Conservation (phyloP, 2,797 vertebrate genomes). For the Protonibea diacanthus region DNA sequence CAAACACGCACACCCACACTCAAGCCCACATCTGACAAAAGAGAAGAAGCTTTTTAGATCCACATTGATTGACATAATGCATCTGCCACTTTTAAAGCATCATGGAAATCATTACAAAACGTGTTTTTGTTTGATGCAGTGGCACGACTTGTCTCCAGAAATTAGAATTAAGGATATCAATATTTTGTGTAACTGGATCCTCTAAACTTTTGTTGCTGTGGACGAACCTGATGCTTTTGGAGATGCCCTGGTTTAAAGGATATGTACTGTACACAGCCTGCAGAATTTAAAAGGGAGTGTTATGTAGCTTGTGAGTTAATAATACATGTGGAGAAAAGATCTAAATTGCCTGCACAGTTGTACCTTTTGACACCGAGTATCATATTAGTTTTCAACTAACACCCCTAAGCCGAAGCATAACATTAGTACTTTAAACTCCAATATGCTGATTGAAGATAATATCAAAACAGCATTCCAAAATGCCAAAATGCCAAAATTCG, state of each 20-base stretch:
- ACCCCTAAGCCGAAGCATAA: not conserved
- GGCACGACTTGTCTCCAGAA: not conserved
- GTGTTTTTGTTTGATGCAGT: conserved; percentile 10
- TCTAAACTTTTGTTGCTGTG: not conserved
- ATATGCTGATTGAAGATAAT: not conserved
- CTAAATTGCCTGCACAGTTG: not conserved
- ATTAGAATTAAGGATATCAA: not conserved
- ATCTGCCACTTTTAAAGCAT: conserved; percentile 37
- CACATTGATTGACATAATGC: conserved; percentile 44
- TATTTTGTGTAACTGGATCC: conserved; percentile 20
- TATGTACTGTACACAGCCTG: conserved; percentile 12
- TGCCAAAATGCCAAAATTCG: no score
- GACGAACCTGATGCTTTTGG: not conserved
- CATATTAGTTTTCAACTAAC: not conserved
- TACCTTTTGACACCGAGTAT: not conserved
- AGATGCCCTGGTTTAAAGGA: not conserved
- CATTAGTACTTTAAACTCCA: not conserved
- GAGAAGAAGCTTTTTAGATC: conserved; percentile 43
- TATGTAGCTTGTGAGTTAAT: conserved; percentile 13
- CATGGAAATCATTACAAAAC: conserved; percentile 38
- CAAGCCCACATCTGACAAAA: conserved; percentile 8
- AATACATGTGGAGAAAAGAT: conserved; percentile 15
- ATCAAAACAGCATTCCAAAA: not conserved
- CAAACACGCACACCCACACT: conserved; percentile 15
- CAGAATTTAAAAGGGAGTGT: conserved; percentile 7